Evolutionary conservation across 2,888 invertebrate genomes (phyloP).

Genomic region (Byasa hedistus): DNA sequence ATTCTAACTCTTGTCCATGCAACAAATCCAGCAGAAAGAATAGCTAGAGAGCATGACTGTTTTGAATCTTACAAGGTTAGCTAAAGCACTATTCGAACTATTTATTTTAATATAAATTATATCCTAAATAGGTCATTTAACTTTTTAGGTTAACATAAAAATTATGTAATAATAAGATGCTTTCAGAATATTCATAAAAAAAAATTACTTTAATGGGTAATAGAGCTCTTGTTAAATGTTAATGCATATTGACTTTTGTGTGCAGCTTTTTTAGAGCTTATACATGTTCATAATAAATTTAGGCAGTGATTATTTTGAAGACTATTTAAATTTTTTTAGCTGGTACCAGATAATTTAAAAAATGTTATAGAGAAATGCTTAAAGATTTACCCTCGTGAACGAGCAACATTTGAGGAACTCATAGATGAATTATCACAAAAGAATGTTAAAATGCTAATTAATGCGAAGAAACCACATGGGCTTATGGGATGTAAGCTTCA

Average conservation of each 20-base stretch:
- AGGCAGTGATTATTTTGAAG: background rate
- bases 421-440: constrained; percentile 63
- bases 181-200: too few relatives aligned
- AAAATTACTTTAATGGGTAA: too few relatives aligned
- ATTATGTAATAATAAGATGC: too few relatives aligned
- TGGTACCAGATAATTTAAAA: constrained; percentile 79
- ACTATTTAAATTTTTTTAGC: constrained; percentile 57
- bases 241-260: too few relatives aligned
- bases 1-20: constrained; percentile 85
- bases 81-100: background rate
- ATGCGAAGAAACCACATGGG: constrained; percentile 64
- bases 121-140: too few relatives aligned
- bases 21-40: constrained; percentile 79
- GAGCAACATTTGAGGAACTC: constrained; percentile 80
- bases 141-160: too few relatives aligned
- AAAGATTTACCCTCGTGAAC: constrained; percentile 81
- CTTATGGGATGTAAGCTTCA: constrained; percentile 82
- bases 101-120: background rate
- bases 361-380: constrained; percentile 86
- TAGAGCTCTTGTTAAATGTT: too few relatives aligned
- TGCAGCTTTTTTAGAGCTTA: too few relatives aligned
- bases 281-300: background rate
- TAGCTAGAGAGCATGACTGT: constrained; percentile 89
- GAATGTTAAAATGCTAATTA: constrained; percentile 64
- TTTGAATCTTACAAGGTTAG: constrained; percentile 82